These are phyloP conservation scores for Mustelus asterias DNA, from an alignment of 2,113 vertebrate genomes.

Conservation along the genomic window DNA sequence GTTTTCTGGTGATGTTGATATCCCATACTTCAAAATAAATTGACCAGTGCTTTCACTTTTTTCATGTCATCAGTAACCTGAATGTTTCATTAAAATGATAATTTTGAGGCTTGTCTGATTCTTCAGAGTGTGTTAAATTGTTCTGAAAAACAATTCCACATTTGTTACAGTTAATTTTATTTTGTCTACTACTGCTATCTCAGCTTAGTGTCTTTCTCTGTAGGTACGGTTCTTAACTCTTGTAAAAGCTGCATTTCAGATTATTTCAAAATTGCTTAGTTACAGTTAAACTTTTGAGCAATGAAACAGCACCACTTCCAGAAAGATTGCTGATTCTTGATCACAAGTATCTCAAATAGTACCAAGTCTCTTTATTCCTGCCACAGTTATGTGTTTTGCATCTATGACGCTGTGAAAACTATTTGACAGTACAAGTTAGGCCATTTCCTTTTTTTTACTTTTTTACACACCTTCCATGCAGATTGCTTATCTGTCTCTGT, in stretches of 20 bases:
- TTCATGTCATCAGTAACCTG: slow-evolving; percentile 19
- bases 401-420: not conserved
- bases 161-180: slow-evolving; percentile 26
- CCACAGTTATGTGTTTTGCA: not conserved
- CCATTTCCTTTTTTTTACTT: not conserved
- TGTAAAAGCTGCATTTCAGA: not conserved
- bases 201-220: not conserved
- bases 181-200: not conserved
- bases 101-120: slow-evolving; percentile 1
- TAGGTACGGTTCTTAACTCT: not conserved
- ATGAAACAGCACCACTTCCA: not conserved
- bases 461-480: not conserved
- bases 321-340: not conserved
- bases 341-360: not conserved
- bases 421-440: not conserved
- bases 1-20: not conserved
- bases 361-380: too few relatives aligned
- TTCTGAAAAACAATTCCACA: slow-evolving; percentile 1
- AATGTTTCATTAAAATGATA: slow-evolving; percentile 35
- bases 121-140: slow-evolving; percentile 22
- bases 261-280: slow-evolving; percentile 26
- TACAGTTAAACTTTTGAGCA: not conserved
- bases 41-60: slow-evolving; percentile 19
- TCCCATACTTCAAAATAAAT: slow-evolving; percentile 29
- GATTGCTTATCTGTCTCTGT: not conserved